These are phyloP conservation scores for Bombus consobrinus DNA, from an alignment of 1,140 invertebrate species.

Conservation along the genomic window DNA sequence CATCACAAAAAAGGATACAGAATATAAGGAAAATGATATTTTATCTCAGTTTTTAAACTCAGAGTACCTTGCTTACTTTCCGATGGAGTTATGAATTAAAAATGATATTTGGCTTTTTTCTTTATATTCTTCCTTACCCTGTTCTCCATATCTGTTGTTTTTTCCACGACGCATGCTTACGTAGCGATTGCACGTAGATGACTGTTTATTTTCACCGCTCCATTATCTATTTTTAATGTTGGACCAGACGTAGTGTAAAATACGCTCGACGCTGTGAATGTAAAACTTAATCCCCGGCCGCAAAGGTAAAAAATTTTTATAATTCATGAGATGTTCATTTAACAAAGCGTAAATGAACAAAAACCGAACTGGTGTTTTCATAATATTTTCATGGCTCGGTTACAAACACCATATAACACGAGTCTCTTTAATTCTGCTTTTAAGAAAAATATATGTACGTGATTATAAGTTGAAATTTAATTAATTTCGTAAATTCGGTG, in stretches of 20 bases:
- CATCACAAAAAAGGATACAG: not conserved
- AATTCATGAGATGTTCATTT: constrained; percentile 40
- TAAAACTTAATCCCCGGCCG: constrained; percentile 34
- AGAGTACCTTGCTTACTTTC: not conserved
- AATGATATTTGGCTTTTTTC: not conserved
- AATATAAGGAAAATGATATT: not conserved
- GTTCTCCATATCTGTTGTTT: constrained; percentile 2
- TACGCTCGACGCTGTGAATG: not conserved
- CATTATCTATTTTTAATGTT: constrained; percentile 54
- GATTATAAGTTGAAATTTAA: constrained; percentile 9
- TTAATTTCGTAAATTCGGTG: not conserved
- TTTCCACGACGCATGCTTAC: constrained; percentile 1
- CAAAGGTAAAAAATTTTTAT: constrained; percentile 28
- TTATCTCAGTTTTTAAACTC: not conserved
- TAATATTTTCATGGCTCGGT: constrained; percentile 18
- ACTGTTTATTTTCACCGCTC: constrained; percentile 53
- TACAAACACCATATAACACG: constrained; percentile 25
- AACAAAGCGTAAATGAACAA: constrained; percentile 30
- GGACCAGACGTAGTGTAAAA: constrained; percentile 19
- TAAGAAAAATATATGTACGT: not conserved
- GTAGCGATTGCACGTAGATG: constrained; percentile 1
- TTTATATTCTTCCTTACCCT: not conserved
- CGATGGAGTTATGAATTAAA: constrained; percentile 3
- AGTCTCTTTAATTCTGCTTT: constrained; percentile 15
- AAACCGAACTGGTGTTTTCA: constrained; percentile 23